Evolutionary conservation across 1,140 invertebrate genomes (phyloP).

Genomic region (Heliconius hermathena): DNA sequence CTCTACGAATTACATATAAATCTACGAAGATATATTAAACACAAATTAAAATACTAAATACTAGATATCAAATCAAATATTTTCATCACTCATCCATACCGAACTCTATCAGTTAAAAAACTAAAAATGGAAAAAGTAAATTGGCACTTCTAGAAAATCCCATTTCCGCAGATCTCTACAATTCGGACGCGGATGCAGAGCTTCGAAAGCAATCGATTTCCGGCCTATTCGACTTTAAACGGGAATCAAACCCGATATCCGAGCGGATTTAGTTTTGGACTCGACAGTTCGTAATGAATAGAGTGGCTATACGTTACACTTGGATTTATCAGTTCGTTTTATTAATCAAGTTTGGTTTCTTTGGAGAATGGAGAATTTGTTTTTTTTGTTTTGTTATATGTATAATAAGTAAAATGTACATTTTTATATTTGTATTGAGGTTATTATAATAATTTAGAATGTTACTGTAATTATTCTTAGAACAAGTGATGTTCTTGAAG

Average conservation of each 20-base stretch:
- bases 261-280: constrained; percentile 73
- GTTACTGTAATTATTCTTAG: no score
- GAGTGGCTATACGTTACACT: constrained; percentile 52
- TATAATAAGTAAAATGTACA: neutral
- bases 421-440: neutral
- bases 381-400: neutral
- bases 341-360: constrained; percentile 38
- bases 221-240: constrained; percentile 79
- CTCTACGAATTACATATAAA: neutral
- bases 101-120: neutral
- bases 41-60: neutral
- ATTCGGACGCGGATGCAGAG: constrained; percentile 69
- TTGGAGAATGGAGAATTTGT: neutral
- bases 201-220: constrained; percentile 79
- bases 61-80: constrained; percentile 3
- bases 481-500: no score
- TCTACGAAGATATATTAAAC: neutral
- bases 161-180: constrained; percentile 52
- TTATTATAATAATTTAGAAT: no score
- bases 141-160: constrained; percentile 41
- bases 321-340: constrained; percentile 51
- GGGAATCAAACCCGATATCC: constrained; percentile 77
- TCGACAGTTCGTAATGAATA: constrained; percentile 70
- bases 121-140: constrained; percentile 17
- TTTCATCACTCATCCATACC: neutral